Percentiles rank a stretch among this genome's conserved stretches.
Conservation (phyloP, 64 coral and sea anemone species). For the Actinia tenebrosa region DNA sequence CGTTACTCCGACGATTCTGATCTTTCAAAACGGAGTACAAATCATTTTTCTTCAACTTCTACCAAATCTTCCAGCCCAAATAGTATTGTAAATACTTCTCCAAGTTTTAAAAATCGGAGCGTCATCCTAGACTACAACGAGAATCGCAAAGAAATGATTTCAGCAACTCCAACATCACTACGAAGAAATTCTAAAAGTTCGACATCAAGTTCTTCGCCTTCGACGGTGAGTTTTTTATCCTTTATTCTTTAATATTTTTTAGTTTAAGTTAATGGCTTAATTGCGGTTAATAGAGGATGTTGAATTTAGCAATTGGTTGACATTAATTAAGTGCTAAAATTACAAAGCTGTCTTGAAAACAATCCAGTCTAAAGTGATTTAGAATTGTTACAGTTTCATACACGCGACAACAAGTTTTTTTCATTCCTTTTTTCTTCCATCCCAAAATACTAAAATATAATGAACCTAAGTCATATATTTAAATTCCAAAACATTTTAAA, state of each 20-base stretch:
- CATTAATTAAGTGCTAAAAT: neutral
- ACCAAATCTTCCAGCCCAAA: neutral
- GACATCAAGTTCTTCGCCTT: neutral
- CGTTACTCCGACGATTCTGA: neutral
- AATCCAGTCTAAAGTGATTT: neutral
- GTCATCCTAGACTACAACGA: neutral
- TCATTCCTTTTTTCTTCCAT: neutral
- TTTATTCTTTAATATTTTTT: neutral
- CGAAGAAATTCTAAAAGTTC: slow-evolving; percentile 21
- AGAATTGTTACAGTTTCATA: neutral
- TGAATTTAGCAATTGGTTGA: neutral
- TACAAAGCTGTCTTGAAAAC: neutral
- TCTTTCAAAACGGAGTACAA: neutral
- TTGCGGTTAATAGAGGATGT: neutral
- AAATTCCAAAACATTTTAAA: neutral
- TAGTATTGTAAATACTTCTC: neutral
- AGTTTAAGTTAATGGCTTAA: neutral
- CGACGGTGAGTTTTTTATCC: neutral
- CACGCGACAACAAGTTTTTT: neutral
- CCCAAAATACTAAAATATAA: neutral
- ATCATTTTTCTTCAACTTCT: neutral
- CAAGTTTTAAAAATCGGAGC: neutral
- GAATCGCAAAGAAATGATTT: neutral
- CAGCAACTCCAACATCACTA: neutral
- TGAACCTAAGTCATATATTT: neutral